Evolutionary conservation across 2,888 invertebrate species (phyloP).

Genomic region (Drepana falcataria): DNA sequence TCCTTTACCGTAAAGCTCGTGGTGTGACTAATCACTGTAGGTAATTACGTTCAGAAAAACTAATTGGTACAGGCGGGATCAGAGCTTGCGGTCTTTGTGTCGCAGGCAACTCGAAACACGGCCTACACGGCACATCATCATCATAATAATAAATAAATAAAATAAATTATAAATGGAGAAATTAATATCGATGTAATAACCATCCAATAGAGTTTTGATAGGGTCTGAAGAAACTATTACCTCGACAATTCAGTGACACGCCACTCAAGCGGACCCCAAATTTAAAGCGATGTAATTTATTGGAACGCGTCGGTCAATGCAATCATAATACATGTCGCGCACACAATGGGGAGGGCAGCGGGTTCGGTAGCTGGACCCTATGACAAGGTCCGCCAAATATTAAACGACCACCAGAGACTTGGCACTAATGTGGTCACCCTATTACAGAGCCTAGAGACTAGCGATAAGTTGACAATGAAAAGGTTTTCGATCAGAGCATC

Average conservation of each 20-base stretch:
- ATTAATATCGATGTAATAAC: not conserved
- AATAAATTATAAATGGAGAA: not conserved
- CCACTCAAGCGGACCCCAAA: conserved; percentile 15
- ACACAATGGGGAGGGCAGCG: conserved; percentile 1
- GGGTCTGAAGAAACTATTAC: conserved; percentile 1
- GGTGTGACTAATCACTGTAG: too few relatives aligned
- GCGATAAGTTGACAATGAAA: too few relatives aligned
- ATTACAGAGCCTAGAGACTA: too few relatives aligned
- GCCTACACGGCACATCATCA: too few relatives aligned
- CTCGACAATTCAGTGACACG: not conserved
- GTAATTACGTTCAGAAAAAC: too few relatives aligned
- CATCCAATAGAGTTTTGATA: not conserved
- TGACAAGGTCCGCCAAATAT: not conserved
- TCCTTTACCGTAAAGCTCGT: too few relatives aligned
- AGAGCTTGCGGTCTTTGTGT: too few relatives aligned
- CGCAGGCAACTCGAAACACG: too few relatives aligned
- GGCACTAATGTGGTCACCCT: too few relatives aligned
- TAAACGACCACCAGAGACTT: not conserved
- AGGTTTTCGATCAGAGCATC: too few relatives aligned
- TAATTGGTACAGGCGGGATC: too few relatives aligned
- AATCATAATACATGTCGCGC: conserved; percentile 4
- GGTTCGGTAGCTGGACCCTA: not conserved
- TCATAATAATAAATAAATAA: too few relatives aligned
- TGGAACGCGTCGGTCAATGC: conserved; percentile 11
- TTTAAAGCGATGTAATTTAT: conserved; percentile 33